Conservation (phyloP, 2,797 vertebrate species). For the Tenualosa thibaudeaui region DNA sequence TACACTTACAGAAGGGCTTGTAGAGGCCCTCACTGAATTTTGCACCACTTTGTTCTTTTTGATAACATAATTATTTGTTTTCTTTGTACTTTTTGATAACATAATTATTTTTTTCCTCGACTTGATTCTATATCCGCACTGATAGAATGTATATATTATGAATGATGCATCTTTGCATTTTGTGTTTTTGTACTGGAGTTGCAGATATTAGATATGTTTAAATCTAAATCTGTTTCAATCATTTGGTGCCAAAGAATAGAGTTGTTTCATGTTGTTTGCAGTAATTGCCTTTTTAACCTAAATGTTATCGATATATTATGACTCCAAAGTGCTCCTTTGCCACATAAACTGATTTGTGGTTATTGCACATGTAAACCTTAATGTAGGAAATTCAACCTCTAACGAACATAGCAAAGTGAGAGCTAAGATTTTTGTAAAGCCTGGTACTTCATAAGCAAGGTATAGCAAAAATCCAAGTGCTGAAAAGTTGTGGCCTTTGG, state of each 20-base stretch:
- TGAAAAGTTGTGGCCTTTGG: background rate
- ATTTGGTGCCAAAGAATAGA: slow-evolving; percentile 44
- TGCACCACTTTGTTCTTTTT: slow-evolving; percentile 66
- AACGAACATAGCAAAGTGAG: too few species aligned
- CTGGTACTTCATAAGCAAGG: slow-evolving; percentile 1
- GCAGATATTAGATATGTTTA: slow-evolving; percentile 29
- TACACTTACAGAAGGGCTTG: slow-evolving; percentile 37
- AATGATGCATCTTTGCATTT: slow-evolving; percentile 58
- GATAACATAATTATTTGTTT: background rate
- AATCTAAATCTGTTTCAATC: slow-evolving; percentile 2
- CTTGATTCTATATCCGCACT: slow-evolving; percentile 61
- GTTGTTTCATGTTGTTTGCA: background rate
- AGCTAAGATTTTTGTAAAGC: background rate
- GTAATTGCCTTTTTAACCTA: background rate
- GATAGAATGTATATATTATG: slow-evolving; percentile 50
- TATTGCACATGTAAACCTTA: background rate
- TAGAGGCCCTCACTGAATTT: slow-evolving; percentile 53
- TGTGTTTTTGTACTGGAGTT: slow-evolving; percentile 43
- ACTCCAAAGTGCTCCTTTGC: slow-evolving; percentile 7
- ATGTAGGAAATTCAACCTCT: background rate
- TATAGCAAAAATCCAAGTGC: background rate
- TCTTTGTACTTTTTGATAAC: slow-evolving; percentile 44
- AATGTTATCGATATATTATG: background rate
- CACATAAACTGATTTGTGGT: background rate
- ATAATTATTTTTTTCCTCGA: slow-evolving; percentile 51